Percentiles rank a stretch among this genome's conserved stretches.
Conservation (phyloP, 2,113 vertebrate genomes). For the Onychorhynchus coronatus region DNA sequence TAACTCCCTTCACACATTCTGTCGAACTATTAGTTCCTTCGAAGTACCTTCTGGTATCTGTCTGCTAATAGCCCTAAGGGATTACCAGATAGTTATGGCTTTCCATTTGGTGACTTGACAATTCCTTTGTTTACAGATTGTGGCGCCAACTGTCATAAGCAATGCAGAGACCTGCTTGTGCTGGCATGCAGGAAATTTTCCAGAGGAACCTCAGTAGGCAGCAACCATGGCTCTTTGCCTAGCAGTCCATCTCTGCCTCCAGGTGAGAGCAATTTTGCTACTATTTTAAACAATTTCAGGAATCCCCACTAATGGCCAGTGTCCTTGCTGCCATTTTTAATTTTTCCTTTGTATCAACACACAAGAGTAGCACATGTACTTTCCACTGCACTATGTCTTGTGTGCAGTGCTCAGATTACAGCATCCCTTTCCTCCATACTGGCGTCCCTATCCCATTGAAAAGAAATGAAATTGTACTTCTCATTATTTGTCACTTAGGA, state of each 20-base stretch:
- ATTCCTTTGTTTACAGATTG: slow-evolving; percentile 80
- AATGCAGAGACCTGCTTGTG: slow-evolving; percentile 93
- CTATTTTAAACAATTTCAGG: background rate
- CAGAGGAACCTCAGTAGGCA: slow-evolving; percentile 82
- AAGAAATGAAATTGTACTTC: background rate
- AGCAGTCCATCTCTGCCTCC: slow-evolving; percentile 87
- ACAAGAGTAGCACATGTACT: background rate
- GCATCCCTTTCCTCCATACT: background rate
- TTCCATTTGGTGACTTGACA: background rate
- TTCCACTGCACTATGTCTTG: background rate
- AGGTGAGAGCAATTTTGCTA: slow-evolving; percentile 72
- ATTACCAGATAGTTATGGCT: background rate
- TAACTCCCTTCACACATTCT: background rate
- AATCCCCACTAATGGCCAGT: background rate
- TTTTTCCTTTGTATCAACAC: background rate
- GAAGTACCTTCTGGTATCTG: background rate
- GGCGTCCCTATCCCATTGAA: background rate
- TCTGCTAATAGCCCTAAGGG: background rate
- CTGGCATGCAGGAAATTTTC: slow-evolving; percentile 90
- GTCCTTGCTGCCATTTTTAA: background rate
- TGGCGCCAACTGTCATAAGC: slow-evolving; percentile 96
- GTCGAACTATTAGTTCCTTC: background rate
- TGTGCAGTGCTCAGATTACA: background rate
- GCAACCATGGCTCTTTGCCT: slow-evolving; percentile 86
- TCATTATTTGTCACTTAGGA: background rate